phyloP scores from a whole-genome alignment of 2,888 invertebrate genomes.

The Ophraella communa region DNA sequence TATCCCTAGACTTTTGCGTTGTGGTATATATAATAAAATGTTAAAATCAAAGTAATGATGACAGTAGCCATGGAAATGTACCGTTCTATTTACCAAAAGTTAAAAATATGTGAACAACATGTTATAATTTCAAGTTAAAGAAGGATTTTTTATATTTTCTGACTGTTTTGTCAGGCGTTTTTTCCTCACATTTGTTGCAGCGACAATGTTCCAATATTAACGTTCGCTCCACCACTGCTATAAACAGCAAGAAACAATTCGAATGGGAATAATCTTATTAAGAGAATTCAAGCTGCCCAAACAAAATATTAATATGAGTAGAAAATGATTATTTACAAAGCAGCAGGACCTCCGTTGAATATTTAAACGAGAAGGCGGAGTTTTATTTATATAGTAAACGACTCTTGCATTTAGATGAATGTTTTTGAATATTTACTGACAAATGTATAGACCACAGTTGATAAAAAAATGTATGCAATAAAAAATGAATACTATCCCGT shows the following conservation, averaged over 20 bases:
- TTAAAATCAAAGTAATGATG: too few relatives aligned
- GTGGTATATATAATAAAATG: too few relatives aligned
- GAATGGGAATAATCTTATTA: constrained; percentile 54
- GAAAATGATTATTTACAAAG: constrained; percentile 57
- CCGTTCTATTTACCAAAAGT: too few relatives aligned
- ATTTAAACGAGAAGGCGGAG: constrained; percentile 38
- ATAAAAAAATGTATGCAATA: too few relatives aligned
- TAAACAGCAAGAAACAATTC: constrained; percentile 41
- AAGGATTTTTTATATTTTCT: too few relatives aligned
- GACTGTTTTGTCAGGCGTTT: too few relatives aligned
- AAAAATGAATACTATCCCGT: too few relatives aligned
- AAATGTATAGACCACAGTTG: neutral
- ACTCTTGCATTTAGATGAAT: constrained; percentile 55
- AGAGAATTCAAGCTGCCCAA: constrained; percentile 49
- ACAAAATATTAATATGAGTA: constrained; percentile 56
- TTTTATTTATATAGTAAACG: constrained; percentile 25
- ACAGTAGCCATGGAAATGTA: too few relatives aligned
- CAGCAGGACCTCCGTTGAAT: constrained; percentile 48
- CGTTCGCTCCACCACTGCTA: neutral
- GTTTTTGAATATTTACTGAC: constrained; percentile 34
- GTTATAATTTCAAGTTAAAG: too few relatives aligned
- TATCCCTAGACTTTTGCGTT: too few relatives aligned
- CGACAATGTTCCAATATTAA: neutral
- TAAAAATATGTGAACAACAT: too few relatives aligned
- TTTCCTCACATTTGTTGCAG: too few relatives aligned